Evolutionary conservation across 2,888 invertebrate genomes (phyloP), one percentile per base, ranked within the genome.

Genomic region (Eutolmus rufibarbis): DNA sequence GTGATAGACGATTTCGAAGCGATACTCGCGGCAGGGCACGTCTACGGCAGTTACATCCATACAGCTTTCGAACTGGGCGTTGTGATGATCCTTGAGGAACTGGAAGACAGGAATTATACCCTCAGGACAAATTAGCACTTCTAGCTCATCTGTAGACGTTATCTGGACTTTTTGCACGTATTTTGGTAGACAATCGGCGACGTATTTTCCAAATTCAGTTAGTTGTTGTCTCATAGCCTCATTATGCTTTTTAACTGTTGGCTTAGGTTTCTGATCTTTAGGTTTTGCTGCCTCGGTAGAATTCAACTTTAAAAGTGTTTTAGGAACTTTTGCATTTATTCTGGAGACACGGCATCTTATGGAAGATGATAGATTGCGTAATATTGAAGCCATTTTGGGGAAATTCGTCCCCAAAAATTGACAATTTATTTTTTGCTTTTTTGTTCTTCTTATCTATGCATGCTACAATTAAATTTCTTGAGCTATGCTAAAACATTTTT

Each of bases 101-200:
- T 96, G 95, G 77, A 99, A 92, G 0, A 97, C 97, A 0, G 99
- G 98, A 23, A 98, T 92, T 46, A 99, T 95, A n/a, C 99, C 99
- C 79, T 98, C 97, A 0, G 99, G 98, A 19, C 96, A 96, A 89
- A 99, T 96, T 43, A 99, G 93, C 19, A 98, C 93, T 93, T 99
- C 98, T 88, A 99, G 93, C 92, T 99, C 98, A 93, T 98, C 97
- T 0, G 97, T 96, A 51, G 96, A 94, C 5, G 96, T 96, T 57
- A 99, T 92, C 92, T 99, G 98, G 2, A 98, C 96, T 92, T 97
- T 97, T 92, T 99, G 98, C n/a, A 99, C 96, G 91, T 95, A 99
- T 91, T 98, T 99, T 1, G 99, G 99, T 90, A 99, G 91, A 92
- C 98, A 99, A 91, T 98, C 97, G 8, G 97, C 96, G 1, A 98